These are phyloP conservation scores for Eulemur mongoz DNA, from an alignment of 2,797 vertebrate genomes.

Conservation along the genomic window DNA sequence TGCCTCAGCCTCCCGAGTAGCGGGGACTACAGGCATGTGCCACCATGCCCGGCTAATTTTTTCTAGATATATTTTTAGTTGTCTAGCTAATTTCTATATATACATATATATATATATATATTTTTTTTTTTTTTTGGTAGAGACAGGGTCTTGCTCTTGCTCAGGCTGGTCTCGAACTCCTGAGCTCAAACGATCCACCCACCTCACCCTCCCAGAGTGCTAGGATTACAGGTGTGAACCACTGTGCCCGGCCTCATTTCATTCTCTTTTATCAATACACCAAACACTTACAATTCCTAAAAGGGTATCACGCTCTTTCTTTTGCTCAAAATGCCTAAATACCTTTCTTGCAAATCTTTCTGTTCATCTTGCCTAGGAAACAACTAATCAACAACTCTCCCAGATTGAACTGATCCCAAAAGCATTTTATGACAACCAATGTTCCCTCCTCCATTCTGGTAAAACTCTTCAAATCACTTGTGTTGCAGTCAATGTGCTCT, in stretches of 20 bases:
- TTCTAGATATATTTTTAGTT: too few species aligned
- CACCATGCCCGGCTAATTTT: too few species aligned
- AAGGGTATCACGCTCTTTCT: neutral
- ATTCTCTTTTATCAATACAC: neutral
- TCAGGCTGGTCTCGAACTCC: too few species aligned
- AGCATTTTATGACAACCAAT: neutral
- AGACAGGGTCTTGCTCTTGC: too few species aligned
- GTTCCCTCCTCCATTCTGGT: neutral
- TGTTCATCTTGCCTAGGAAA: neutral
- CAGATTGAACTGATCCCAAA: neutral
- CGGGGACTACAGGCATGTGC: too few species aligned
- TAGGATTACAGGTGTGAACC: too few species aligned
- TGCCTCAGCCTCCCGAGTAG: too few species aligned
- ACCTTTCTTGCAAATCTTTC: neutral
- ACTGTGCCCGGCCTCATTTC: neutral
- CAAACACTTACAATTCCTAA: neutral
- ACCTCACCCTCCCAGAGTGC: too few species aligned
- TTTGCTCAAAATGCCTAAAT: neutral
- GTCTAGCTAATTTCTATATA: too few species aligned
- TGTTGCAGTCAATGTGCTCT: neutral
- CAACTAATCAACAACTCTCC: neutral
- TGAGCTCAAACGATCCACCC: too few species aligned
- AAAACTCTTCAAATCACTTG: neutral
- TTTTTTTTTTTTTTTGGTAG: too few species aligned
- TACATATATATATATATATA: too few species aligned